Evolutionary conservation across 2,888 invertebrate species (phyloP).

Genomic region (Holacanthella duospinosa): DNA sequence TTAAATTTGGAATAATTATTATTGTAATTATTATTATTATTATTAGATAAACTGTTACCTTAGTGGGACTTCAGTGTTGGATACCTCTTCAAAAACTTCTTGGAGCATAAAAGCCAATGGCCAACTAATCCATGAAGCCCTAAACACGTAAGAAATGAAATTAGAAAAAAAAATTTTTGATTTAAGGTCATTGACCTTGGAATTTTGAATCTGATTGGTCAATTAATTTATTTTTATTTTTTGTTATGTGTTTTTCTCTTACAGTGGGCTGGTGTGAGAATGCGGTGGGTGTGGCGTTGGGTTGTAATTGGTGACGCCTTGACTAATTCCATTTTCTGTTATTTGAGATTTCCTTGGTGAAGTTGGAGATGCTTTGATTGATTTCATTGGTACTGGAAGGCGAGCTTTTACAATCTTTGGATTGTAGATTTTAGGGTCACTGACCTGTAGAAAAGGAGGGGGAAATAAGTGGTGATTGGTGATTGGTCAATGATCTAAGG

Average conservation of each 20-base stretch:
- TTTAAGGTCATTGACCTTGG: not conserved
- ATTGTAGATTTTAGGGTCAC: constrained; percentile 92
- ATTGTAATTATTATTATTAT: too few species aligned
- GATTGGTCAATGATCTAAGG: too few species aligned
- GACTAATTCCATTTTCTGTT: not conserved
- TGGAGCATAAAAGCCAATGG: constrained; percentile 79
- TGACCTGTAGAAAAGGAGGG: too few species aligned
- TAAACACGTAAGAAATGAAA: constrained; percentile 38
- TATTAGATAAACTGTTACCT: constrained; percentile 51
- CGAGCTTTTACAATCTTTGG: constrained; percentile 57
- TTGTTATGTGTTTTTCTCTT: not conserved
- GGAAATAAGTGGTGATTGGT: too few species aligned
- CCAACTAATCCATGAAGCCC: constrained; percentile 86
- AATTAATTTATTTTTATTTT: not conserved
- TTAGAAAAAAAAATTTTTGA: not conserved
- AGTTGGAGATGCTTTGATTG: constrained; percentile 26
- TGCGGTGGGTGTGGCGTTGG: constrained; percentile 49
- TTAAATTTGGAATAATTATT: not conserved
- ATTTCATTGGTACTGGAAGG: constrained; percentile 12
- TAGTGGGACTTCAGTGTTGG: constrained; percentile 58
- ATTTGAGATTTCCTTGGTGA: constrained; percentile 4
- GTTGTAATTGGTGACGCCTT: not conserved
- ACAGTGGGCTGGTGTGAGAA: not conserved
- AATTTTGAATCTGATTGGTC: not conserved
- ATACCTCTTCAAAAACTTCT: constrained; percentile 58